These are phyloP conservation scores for Melanostigma gelatinosum DNA, from an alignment of 2,113 vertebrate species.

Conservation along the genomic window DNA sequence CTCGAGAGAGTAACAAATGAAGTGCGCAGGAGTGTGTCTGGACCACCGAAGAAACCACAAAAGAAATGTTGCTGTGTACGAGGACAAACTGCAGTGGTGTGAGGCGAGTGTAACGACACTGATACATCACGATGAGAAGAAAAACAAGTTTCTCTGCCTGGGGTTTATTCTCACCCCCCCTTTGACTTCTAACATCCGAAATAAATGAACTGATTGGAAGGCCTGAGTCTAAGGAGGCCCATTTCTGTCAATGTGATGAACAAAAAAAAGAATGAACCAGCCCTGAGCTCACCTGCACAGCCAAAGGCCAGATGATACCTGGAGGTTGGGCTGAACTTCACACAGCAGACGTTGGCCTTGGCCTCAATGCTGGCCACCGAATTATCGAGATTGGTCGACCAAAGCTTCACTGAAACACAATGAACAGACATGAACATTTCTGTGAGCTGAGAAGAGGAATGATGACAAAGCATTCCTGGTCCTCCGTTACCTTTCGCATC, in stretches of 20 bases:
- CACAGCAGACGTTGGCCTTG: constrained; percentile 98
- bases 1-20: constrained; percentile 15
- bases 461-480: background rate
- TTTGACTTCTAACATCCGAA: background rate
- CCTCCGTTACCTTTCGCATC: constrained; percentile 94
- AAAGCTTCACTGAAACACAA: constrained; percentile 91
- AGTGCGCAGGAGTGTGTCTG: constrained; percentile 35
- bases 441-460: background rate
- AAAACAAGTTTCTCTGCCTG: background rate
- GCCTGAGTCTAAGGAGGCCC: background rate
- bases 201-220: background rate
- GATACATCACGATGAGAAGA: constrained; percentile 1
- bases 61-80: constrained; percentile 20
- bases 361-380: constrained; percentile 98
- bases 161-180: background rate
- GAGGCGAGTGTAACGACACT: constrained; percentile 17
- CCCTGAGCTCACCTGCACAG: constrained; percentile 90
- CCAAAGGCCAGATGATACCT: constrained; percentile 98
- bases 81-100: background rate
- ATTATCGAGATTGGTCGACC: constrained; percentile 99
- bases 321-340: constrained; percentile 98
- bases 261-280: background rate
- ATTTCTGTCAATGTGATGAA: too few species aligned
- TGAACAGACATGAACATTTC: background rate
- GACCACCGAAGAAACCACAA: constrained; percentile 25